These are phyloP conservation scores for Orchesella cincta DNA, from an alignment of 1,140 invertebrate genomes.

Conservation along the genomic window DNA sequence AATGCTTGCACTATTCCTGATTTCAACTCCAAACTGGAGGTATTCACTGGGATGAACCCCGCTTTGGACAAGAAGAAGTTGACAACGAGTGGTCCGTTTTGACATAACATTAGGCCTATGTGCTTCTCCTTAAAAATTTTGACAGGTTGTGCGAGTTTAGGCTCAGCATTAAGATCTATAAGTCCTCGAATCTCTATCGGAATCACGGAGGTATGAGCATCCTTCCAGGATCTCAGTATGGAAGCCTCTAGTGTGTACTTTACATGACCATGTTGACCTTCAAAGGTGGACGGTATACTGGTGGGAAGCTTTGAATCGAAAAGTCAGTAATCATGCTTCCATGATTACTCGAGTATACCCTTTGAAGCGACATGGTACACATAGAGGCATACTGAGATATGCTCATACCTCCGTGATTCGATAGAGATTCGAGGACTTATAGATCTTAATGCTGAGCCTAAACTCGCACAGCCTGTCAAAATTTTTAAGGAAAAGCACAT, in stretches of 20 bases:
- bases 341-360: too few species aligned
- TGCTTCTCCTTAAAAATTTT: slow-evolving; percentile 24
- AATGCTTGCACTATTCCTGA: slow-evolving; percentile 20
- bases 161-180: not conserved
- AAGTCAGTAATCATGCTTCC: slow-evolving; percentile 61
- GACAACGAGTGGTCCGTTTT: slow-evolving; percentile 25
- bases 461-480: slow-evolving; percentile 6
- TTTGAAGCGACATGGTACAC: slow-evolving; percentile 60
- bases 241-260: slow-evolving; percentile 63
- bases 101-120: slow-evolving; percentile 28
- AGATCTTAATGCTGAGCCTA: not conserved
- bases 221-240: slow-evolving; percentile 61
- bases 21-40: slow-evolving; percentile 33
- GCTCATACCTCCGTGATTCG: slow-evolving; percentile 53
- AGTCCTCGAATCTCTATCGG: slow-evolving; percentile 2
- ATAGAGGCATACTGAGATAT: slow-evolving; percentile 59
- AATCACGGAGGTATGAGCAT: slow-evolving; percentile 55
- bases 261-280: slow-evolving; percentile 61
- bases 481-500: slow-evolving; percentile 27
- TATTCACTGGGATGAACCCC: slow-evolving; percentile 47
- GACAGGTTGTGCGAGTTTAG: not conserved
- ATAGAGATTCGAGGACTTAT: slow-evolving; percentile 9
- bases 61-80: slow-evolving; percentile 16
- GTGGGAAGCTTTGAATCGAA: slow-evolving; percentile 59
- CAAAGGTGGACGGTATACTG: slow-evolving; percentile 61